Base-by-base conservation (phyloP, 1,140 invertebrate genomes). In the Scaptomyza graminum region DNA sequence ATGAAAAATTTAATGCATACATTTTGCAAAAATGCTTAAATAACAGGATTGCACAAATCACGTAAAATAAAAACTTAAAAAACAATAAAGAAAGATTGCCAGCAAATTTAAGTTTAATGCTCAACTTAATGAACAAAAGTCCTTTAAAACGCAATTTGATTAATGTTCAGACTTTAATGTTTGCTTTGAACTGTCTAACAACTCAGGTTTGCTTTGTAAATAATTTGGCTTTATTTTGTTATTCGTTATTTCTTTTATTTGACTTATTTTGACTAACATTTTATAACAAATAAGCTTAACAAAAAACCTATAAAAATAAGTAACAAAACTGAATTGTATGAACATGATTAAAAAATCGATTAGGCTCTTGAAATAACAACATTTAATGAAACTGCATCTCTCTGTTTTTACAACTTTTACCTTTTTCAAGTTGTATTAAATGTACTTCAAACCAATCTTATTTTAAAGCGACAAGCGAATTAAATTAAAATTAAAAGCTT, bases 21-120 rank as follows among this genome's bases (percentile, higher is more conserved):
- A 63, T 72, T 34, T 80, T 77, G 64, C 72, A 74, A 63, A 85
- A 34, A 83, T 80, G 81, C 77, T 54, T 85, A 85, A 85, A 81
- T 84, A 85, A 77, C 84, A 50, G 73, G 56, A 47, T 51, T 41
- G 59, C 60, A 16, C 56, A 68, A 73, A 80, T 85, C 64, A 80
- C 73, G 69, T 85, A 46, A 6, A 43, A 49, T 60, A 51, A 64
- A 52, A 55, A 8, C 7, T 34, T 34, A 34, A 9, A 7, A 28
- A 37, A 44, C 9, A 3, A 4, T 43, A 39, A 11, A 37, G 51
- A 44, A 31, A 63, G 60, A 67, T 31, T 55, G 60, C 25, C 51
- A 62, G 13, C 39, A 57, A 73, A 51, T 57, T 70, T 37, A 64
- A 49, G 60, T 15, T 51, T 50, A 51, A 70, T 69, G 3, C 60